phyloP scores from a whole-genome alignment of 2,888 invertebrate genomes.

The Tachina lurida region DNA sequence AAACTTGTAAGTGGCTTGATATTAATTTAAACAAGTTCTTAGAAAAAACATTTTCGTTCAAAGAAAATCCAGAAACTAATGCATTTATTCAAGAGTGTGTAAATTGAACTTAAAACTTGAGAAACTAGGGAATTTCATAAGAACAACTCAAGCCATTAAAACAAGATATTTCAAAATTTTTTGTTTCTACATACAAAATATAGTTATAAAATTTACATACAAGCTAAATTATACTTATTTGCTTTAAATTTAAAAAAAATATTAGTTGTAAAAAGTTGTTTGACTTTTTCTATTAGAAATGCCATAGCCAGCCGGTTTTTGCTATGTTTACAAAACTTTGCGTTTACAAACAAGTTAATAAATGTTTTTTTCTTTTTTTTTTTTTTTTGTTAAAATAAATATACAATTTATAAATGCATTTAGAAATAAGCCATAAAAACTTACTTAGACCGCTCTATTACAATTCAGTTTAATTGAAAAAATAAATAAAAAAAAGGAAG shows the following conservation, averaged over 20 bases:
- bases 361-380: slow-evolving; percentile 25
- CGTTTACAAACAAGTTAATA: slow-evolving; percentile 56
- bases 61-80: not conserved
- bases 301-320: slow-evolving; percentile 40
- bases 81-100: not conserved
- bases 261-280: slow-evolving; percentile 26
- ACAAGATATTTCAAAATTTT: not conserved
- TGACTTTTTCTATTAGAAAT: not conserved
- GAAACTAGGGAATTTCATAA: not conserved
- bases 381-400: not conserved
- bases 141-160: not conserved
- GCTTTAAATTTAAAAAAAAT: not conserved
- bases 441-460: slow-evolving; percentile 9
- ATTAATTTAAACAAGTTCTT: not conserved
- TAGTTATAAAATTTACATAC: slow-evolving; percentile 12
- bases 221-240: not conserved
- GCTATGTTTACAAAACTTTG: slow-evolving; percentile 18
- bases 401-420: slow-evolving; percentile 36
- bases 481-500: slow-evolving; percentile 65
- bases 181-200: not conserved
- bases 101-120: not conserved
- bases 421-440: slow-evolving; percentile 25
- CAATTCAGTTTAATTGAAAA: slow-evolving; percentile 11
- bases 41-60: not conserved
- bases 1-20: not conserved